Evolutionary conservation across 1,140 invertebrate genomes (phyloP).

Genomic region (Euwallacea fornicatus): DNA sequence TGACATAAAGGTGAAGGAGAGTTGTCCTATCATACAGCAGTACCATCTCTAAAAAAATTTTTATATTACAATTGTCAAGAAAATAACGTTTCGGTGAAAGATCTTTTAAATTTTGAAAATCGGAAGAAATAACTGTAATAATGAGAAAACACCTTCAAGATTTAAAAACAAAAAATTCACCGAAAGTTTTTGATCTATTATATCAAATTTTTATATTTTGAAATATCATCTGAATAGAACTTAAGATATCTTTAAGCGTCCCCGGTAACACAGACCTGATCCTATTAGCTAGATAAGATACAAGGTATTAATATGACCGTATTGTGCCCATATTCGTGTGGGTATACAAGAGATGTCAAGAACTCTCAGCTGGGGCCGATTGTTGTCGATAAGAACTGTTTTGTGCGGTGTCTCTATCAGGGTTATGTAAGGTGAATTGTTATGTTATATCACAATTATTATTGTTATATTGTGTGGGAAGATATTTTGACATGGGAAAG

Average conservation of each 20-base stretch:
- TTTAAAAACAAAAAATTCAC: neutral
- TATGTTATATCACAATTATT: slow-evolving; percentile 14
- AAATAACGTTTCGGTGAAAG: too few relatives aligned
- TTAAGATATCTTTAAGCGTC: neutral
- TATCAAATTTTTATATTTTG: neutral
- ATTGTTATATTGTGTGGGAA: slow-evolving; percentile 19
- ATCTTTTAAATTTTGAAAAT: too few relatives aligned
- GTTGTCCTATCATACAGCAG: too few relatives aligned
- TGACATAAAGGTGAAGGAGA: too few relatives aligned
- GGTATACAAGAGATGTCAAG: slow-evolving; percentile 28
- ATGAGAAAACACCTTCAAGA: too few relatives aligned
- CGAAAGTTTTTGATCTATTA: neutral
- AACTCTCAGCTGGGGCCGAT: slow-evolving; percentile 19
- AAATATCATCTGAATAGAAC: neutral
- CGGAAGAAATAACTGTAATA: too few relatives aligned
- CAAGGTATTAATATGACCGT: slow-evolving; percentile 35
- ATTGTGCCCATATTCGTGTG: slow-evolving; percentile 33
- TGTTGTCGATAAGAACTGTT: slow-evolving; percentile 7
- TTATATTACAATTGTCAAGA: too few relatives aligned
- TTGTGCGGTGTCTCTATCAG: slow-evolving; percentile 22
- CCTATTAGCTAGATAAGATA: slow-evolving; percentile 34
- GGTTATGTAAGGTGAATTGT: slow-evolving; percentile 18
- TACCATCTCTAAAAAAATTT: too few relatives aligned
- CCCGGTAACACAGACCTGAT: slow-evolving; percentile 13
- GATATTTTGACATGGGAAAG: slow-evolving; percentile 11